Percentiles rank a stretch among this genome's conserved stretches.
phyloP scores from a whole-genome alignment of 2,888 invertebrate genomes.

The Scaptomyza flava region DNA sequence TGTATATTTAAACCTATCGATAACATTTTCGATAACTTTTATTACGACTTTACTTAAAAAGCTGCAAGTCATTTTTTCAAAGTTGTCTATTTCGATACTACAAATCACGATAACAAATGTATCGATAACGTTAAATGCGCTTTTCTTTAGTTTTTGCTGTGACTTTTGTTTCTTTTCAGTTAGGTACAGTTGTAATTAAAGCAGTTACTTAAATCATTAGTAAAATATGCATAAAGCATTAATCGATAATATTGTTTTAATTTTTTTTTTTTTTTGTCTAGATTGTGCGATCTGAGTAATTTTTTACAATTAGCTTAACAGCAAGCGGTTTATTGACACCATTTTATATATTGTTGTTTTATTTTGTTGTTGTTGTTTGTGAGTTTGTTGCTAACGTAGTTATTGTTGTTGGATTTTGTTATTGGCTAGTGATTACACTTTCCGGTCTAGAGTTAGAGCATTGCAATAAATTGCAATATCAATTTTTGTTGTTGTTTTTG shows the following conservation, averaged over 20 bases:
- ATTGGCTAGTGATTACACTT: slow-evolving; percentile 61
- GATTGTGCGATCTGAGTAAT: slow-evolving; percentile 14
- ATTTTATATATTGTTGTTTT: slow-evolving; percentile 23
- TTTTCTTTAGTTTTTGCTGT: not conserved
- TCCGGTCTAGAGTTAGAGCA: slow-evolving; percentile 55
- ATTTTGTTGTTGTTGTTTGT: slow-evolving; percentile 3
- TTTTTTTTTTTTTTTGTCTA: not conserved
- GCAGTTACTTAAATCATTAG: not conserved
- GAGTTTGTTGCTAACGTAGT: not conserved
- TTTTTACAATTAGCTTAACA: slow-evolving; percentile 35
- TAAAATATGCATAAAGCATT: slow-evolving; percentile 6
- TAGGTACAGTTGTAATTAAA: not conserved
- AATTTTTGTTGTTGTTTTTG: slow-evolving; percentile 45
- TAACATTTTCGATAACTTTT: not conserved
- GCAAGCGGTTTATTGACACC: slow-evolving; percentile 44
- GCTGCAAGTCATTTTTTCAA: too few relatives aligned
- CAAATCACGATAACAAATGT: not conserved
- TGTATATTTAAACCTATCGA: not conserved
- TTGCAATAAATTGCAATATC: slow-evolving; percentile 51
- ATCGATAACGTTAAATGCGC: not conserved
- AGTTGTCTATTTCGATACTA: too few relatives aligned
- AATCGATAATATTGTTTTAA: slow-evolving; percentile 7
- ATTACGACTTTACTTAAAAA: not conserved
- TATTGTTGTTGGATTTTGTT: slow-evolving; percentile 17
- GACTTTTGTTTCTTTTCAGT: not conserved